These are phyloP conservation scores for Halocynthia aurantium DNA, from an alignment of 23 tunicate genomes.

Conservation along the genomic window DNA sequence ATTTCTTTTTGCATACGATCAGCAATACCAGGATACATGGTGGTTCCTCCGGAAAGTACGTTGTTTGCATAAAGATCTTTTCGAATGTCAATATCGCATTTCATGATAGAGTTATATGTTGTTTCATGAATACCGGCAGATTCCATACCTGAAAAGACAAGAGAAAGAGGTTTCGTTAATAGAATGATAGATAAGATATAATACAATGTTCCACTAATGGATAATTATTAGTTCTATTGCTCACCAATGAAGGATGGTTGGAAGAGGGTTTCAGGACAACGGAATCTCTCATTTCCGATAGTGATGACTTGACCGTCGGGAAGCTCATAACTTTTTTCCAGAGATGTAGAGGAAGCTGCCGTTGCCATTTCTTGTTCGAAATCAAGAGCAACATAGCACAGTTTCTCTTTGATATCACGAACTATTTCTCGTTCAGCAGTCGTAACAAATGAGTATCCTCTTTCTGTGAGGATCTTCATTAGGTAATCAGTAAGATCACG, in stretches of 20 bases:
- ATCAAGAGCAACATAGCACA: conserved; percentile 43
- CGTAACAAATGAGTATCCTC: conserved; percentile 17
- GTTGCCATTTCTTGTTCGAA: conserved; percentile 49
- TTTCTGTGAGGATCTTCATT: conserved; percentile 24
- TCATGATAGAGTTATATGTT: conserved; percentile 46
- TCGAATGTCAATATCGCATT: conserved; percentile 43
- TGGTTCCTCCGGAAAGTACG: conserved; percentile 63
- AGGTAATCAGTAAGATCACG: conserved; percentile 23
- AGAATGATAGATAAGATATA: neutral
- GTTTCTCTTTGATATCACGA: conserved; percentile 35
- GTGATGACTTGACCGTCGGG: conserved; percentile 27
- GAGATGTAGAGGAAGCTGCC: conserved; percentile 45
- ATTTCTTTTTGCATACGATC: conserved; percentile 98
- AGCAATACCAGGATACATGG: conserved; percentile 84
- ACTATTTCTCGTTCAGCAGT: conserved; percentile 16
- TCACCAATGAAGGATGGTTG: conserved; percentile 86
- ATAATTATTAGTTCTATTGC: neutral
- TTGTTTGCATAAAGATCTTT: conserved; percentile 39
- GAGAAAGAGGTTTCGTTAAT: neutral
- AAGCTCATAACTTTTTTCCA: conserved; percentile 31
- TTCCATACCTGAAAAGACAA: conserved; percentile 6
- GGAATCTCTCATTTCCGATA: conserved; percentile 45
- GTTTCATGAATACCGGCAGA: conserved; percentile 40
- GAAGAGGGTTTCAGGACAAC: conserved; percentile 96
- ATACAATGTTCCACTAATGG: too few relatives aligned